These are phyloP conservation scores for Phyllotreta striolata DNA, from an alignment of 2,888 invertebrate genomes.

Conservation along the genomic window DNA sequence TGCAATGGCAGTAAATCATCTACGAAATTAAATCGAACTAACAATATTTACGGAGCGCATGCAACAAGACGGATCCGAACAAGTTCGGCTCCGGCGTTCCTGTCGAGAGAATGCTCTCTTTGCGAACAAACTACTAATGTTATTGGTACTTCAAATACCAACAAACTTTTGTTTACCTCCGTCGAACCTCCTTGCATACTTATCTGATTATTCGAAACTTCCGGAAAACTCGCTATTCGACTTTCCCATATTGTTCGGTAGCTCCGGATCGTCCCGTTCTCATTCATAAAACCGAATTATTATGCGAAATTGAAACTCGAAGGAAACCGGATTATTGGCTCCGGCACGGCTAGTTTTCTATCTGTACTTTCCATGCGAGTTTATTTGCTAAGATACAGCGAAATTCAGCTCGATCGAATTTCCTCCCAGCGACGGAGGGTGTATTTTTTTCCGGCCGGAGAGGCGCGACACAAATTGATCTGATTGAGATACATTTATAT, in stretches of 20 bases:
- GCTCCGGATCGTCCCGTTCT: slow-evolving; percentile 19
- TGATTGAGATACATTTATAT: no score
- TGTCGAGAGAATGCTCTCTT: slow-evolving; percentile 13
- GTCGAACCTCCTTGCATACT: slow-evolving; percentile 33
- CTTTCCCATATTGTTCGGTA: slow-evolving; percentile 25
- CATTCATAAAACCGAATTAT: slow-evolving; percentile 13
- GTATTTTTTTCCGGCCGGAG: no score
- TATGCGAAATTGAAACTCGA: slow-evolving; percentile 7
- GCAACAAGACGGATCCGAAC: background rate
- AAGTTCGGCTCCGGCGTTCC: slow-evolving; percentile 11
- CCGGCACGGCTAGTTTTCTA: background rate
- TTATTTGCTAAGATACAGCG: no score
- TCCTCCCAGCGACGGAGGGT: no score
- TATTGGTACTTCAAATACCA: slow-evolving; percentile 32
- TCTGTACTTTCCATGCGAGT: background rate
- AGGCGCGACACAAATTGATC: no score
- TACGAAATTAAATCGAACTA: no score
- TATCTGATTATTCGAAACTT: slow-evolving; percentile 30
- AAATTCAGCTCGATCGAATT: no score
- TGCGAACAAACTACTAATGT: slow-evolving; percentile 35
- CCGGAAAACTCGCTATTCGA: slow-evolving; percentile 22
- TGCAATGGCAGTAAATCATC: no score
- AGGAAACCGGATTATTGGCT: slow-evolving; percentile 6
- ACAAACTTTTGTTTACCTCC: slow-evolving; percentile 39
- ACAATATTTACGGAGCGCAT: background rate